A percentile compares a stretch with the other conserved stretches of the same genome.
phyloP scores from a whole-genome alignment of 2,888 invertebrate genomes.

The Lasioglossum leucozonium region DNA sequence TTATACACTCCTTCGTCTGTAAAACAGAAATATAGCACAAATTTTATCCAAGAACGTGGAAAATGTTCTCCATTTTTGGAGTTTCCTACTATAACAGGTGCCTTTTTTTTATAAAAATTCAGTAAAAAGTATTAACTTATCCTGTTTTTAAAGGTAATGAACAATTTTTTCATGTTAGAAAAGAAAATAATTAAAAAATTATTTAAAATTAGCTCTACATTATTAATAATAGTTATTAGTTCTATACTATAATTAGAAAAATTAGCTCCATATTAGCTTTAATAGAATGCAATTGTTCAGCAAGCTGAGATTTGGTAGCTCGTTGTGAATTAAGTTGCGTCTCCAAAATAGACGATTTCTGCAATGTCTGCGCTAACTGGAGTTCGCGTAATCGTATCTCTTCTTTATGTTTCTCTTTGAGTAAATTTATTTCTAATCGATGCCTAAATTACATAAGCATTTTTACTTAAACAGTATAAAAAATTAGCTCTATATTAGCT shows the following conservation, averaged over 20 bases:
- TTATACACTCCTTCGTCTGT: conserved; percentile 95
- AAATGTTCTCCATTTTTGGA: neutral
- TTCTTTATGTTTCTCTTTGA: conserved; percentile 92
- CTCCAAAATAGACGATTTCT: conserved; percentile 89
- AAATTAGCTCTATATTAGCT: too few relatives aligned
- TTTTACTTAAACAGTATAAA: neutral
- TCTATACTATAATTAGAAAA: too few relatives aligned
- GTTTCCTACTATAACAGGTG: neutral
- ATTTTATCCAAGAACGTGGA: neutral
- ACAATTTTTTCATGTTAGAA: too few relatives aligned
- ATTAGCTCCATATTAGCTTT: too few relatives aligned
- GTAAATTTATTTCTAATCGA: conserved; percentile 89
- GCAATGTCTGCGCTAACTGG: conserved; percentile 89
- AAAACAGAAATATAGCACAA: conserved; percentile 55
- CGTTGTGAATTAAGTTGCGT: conserved; percentile 85
- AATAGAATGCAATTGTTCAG: conserved; percentile 90
- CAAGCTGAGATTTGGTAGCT: conserved; percentile 88
- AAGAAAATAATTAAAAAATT: too few relatives aligned
- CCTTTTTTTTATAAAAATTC: neutral
- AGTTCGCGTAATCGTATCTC: conserved; percentile 90
- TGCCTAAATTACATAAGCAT: conserved; percentile 86
- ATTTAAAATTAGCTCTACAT: too few relatives aligned
- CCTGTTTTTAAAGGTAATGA: neutral
- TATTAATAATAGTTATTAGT: too few relatives aligned
- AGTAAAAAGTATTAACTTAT: neutral